These are phyloP conservation scores for Trachelus troglodyta DNA, from an alignment of 2,888 invertebrate species.

Conservation along the genomic window DNA sequence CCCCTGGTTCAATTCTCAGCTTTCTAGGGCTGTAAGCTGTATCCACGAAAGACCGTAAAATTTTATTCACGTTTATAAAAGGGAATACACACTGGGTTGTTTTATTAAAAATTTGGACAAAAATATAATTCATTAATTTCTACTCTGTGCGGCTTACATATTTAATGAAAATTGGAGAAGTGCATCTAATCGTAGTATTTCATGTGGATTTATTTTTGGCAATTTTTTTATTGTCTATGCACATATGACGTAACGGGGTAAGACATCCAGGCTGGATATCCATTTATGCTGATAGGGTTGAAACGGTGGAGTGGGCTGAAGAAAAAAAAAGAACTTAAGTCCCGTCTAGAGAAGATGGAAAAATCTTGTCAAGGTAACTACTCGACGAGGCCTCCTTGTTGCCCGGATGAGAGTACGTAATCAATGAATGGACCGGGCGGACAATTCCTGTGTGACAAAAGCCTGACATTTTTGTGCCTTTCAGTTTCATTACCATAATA, in stretches of 20 bases:
- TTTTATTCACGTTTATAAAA: neutral
- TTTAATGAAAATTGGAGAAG: neutral
- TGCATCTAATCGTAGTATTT: too few relatives aligned
- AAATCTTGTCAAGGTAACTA: neutral
- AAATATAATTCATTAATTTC: neutral
- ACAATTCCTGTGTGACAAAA: slow-evolving; percentile 61
- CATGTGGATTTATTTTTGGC: neutral
- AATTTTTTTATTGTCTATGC: neutral
- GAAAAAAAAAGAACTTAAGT: neutral
- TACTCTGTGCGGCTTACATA: neutral
- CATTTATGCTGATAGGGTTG: neutral
- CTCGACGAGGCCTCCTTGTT: neutral
- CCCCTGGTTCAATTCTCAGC: neutral
- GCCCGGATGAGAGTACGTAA: slow-evolving; percentile 35
- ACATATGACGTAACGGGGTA: neutral
- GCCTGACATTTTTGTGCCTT: slow-evolving; percentile 58
- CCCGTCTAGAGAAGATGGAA: neutral
- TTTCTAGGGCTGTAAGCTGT: neutral
- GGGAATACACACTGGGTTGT: neutral
- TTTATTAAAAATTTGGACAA: neutral
- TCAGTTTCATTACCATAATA: slow-evolving; percentile 65
- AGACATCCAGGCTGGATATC: neutral
- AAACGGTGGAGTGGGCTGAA: neutral
- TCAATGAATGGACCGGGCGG: slow-evolving; percentile 62
- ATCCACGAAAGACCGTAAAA: neutral